These are phyloP conservation scores for Pandemis corylana DNA, from an alignment of 2,888 invertebrate species.

Conservation along the genomic window DNA sequence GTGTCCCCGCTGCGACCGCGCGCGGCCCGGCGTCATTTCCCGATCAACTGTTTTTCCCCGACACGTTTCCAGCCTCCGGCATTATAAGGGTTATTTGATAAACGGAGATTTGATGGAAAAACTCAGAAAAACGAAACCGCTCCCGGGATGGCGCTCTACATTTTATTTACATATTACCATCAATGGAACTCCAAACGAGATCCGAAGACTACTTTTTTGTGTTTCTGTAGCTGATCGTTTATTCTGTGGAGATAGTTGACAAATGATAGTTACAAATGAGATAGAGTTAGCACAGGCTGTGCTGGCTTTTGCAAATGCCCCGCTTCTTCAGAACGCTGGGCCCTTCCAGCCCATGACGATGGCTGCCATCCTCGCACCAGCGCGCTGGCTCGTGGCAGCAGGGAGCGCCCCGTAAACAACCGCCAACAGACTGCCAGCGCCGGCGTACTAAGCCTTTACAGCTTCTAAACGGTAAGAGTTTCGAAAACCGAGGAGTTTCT, in stretches of 20 bases:
- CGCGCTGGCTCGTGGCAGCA: too few species aligned
- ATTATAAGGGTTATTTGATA: constrained; percentile 2
- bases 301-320: neutral
- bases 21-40: neutral
- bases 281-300: neutral
- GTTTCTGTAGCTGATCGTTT: neutral
- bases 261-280: neutral
- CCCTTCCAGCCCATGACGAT: too few species aligned
- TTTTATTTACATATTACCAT: constrained; percentile 11
- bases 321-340: too few species aligned
- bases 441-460: too few species aligned
- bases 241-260: neutral
- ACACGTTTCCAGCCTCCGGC: neutral
- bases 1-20: neutral
- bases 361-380: too few species aligned
- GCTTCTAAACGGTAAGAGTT: too few species aligned
- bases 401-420: too few species aligned
- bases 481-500: too few species aligned
- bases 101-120: constrained; percentile 13
- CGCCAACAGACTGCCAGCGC: too few species aligned
- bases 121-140: neutral
- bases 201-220: neutral
- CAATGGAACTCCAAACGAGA: neutral
- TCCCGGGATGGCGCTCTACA: neutral
- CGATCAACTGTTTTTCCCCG: constrained; percentile 3